Evolutionary conservation across 2,888 invertebrate species (phyloP), one percentile per base, ranked within the genome.

Genomic region (Carcina quercana): DNA sequence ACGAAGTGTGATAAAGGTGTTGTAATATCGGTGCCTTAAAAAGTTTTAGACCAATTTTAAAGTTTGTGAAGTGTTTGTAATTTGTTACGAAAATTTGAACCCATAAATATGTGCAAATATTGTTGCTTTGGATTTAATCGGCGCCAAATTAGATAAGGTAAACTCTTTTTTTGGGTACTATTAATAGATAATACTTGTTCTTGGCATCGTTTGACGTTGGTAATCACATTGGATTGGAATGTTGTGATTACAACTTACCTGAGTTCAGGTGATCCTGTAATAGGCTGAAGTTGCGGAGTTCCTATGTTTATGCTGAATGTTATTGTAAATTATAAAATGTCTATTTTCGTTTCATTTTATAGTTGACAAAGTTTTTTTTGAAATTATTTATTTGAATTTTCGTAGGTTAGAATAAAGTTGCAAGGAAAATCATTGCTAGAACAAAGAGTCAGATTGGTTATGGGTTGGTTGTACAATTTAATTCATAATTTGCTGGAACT

Each of bases 21-120:
- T 50, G 40, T 35, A 42, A 43, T 45, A 40, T 44, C 46, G 51
- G 65, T 71, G 65, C 62, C 59, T 66, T 63, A 45, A 63, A 68
- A 71, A 73, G 70, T 72, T 74, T 70, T 66, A 64, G 53, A 54
- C 49, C 42, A 62, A 63, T 59, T 63, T 59, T 45, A 46, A 56
- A 60, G 47, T 59, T 38, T 43, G 28, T 35, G 34, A 40, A 45
- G 45, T 43, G 45, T 17, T 11, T 24, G 24, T 38, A 37, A n/a
- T 32, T 38, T 35, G n/a, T 14, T 25, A 17, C 19, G 22, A 26
- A 26, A 29, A 22, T 7, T 34, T 31, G 20, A 10, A 10, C 2
- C 25, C 13, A 14, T 24, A 35, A 32, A 14, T 26, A 36, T 36
- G 32, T 36, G 36, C 25, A 7, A 17, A 21, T 32, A 25, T 25